These are phyloP conservation scores for Megalopta genalis DNA, from an alignment of 1,140 invertebrate genomes.

Conservation along the genomic window DNA sequence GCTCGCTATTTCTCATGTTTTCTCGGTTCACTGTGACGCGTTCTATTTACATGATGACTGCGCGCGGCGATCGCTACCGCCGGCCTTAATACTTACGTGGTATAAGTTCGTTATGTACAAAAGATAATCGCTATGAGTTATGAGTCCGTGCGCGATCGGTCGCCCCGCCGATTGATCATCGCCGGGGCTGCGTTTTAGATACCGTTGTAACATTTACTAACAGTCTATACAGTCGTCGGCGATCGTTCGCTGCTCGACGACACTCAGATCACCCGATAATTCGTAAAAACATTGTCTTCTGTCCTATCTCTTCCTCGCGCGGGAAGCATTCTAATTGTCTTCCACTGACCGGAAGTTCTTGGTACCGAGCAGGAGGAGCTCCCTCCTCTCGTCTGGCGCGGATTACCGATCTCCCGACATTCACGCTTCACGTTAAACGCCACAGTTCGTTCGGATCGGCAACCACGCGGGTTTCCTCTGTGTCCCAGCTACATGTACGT, in stretches of 20 bases:
- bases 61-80: neutral
- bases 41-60: slow-evolving; percentile 58
- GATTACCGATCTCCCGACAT: neutral
- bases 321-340: neutral
- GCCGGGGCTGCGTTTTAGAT: slow-evolving; percentile 33
- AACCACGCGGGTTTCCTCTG: neutral
- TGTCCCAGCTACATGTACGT: neutral
- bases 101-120: slow-evolving; percentile 60
- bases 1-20: neutral
- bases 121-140: slow-evolving; percentile 60
- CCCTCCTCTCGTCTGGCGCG: neutral
- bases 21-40: neutral
- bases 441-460: neutral
- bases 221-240: slow-evolving; percentile 38
- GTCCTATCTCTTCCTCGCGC: neutral
- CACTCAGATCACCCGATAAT: slow-evolving; percentile 23
- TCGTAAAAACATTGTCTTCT: slow-evolving; percentile 8
- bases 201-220: slow-evolving; percentile 57
- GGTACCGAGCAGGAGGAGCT: neutral
- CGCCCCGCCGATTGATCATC: slow-evolving; percentile 10
- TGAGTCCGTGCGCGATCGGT: slow-evolving; percentile 32
- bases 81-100: slow-evolving; percentile 39
- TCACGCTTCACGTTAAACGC: slow-evolving; percentile 3
- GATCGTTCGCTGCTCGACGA: neutral
- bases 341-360: neutral